Evolutionary conservation across 2,888 invertebrate species (phyloP), one percentile per base, ranked within the genome.

Genomic region (Tachystola acroxantha): DNA sequence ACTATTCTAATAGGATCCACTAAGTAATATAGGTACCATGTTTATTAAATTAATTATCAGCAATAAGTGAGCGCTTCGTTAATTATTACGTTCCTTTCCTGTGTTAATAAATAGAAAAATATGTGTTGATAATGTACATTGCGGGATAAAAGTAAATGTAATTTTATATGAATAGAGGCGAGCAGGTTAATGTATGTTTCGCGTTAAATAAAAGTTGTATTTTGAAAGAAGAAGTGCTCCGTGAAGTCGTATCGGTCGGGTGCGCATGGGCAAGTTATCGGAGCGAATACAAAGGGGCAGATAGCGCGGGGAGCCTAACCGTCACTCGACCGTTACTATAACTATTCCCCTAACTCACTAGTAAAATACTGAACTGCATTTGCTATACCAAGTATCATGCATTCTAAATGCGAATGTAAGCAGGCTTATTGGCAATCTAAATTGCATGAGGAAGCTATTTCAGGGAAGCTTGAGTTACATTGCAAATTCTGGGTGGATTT

Each of bases 211-310:
- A 66, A 71, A 72, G 57, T 59, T 36, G 61, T 67, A 76, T 81
- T 81, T 78, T 67, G 69, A 69, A 80, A 74, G 70, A 78, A 81
- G 80, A 81, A 75, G 72, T 72, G 71, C 67, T 71, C 63, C 70
- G 71, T 68, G 64, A 62, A 74, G 72, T 75, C 75, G 85, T 73
- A 74, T 75, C 84, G 85, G 72, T 85, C 80, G 82, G 85, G 77
- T 86, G 85, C 85, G 81, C 85, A 77, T 76, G 78, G 75, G 82
- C 85, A 81, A 82, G 81, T 86, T 86, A 86, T 85, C 85, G 85
- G 85, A 86, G 85, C 86, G 85, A 84, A 84, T 81, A 85, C 81
- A 76, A 84, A 81, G 80, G 85, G 82, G 82, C 80, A 81, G 81
- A 84, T 84, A 85, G 80, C 73, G 84, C 84, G 81, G 84, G 84